A percentile compares a stretch with the other conserved stretches of the same genome.
Evolutionary conservation across 1,140 invertebrate genomes (phyloP).

Genomic region (Drosophila insularis): DNA sequence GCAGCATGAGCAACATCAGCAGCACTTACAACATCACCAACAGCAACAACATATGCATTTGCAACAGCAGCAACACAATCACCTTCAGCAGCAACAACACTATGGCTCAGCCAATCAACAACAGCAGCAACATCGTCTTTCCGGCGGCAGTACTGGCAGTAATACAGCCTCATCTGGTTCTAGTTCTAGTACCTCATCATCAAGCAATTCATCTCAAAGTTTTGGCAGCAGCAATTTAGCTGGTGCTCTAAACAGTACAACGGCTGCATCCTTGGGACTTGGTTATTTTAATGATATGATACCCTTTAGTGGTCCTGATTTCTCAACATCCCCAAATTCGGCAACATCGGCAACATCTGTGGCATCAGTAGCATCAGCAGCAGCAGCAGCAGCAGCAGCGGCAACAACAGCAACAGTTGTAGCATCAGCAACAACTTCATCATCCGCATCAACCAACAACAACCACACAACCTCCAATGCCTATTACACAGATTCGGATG

Average conservation of each 20-base stretch:
- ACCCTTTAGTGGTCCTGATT: slow-evolving; percentile 68
- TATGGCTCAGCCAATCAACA: slow-evolving; percentile 38
- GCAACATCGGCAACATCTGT: slow-evolving; percentile 9
- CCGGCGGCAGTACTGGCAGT: slow-evolving; percentile 78
- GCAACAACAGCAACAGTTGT: background rate
- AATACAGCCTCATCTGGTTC: slow-evolving; percentile 70
- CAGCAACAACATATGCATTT: slow-evolving; percentile 41
- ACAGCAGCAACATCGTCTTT: slow-evolving; percentile 66
- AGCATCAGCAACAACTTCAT: slow-evolving; percentile 11
- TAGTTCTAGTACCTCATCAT: slow-evolving; percentile 59
- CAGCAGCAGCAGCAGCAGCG: background rate
- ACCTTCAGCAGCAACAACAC: slow-evolving; percentile 26
- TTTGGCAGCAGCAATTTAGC: slow-evolving; percentile 45
- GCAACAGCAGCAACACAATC: slow-evolving; percentile 33
- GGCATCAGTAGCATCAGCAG: background rate
- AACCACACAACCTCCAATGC: slow-evolving; percentile 48
- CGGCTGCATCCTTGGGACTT: slow-evolving; percentile 71
- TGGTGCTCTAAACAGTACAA: slow-evolving; percentile 66
- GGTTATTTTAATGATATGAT: slow-evolving; percentile 78
- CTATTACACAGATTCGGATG: slow-evolving; percentile 78
- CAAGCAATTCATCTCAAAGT: slow-evolving; percentile 58
- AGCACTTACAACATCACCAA: slow-evolving; percentile 44
- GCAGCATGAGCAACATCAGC: slow-evolving; percentile 23
- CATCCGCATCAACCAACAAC: background rate
- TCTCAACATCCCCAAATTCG: slow-evolving; percentile 26